These are phyloP conservation scores for Pilophorus perplexus DNA, from an alignment of 2,888 invertebrate species.

Conservation along the genomic window DNA sequence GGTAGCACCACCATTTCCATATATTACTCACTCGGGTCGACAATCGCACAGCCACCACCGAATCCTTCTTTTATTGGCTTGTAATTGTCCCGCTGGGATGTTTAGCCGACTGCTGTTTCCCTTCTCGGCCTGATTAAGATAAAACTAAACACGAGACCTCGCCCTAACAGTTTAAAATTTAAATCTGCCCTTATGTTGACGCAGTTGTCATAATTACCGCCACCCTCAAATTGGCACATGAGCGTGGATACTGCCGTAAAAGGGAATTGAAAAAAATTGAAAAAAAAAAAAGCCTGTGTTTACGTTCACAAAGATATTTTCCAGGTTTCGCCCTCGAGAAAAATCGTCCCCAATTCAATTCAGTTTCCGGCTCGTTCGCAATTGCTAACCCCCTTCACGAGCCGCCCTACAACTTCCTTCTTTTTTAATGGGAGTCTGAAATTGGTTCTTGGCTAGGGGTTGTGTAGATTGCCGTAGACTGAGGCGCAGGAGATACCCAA, in stretches of 20 bases:
- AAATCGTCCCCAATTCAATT: conserved; percentile 27
- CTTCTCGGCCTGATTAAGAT: no score
- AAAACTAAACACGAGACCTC: no score
- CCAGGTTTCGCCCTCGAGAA: background rate
- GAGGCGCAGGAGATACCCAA: no score
- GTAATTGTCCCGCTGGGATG: conserved; percentile 27
- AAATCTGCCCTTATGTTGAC: no score
- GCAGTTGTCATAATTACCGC: no score
- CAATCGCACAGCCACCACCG: conserved; percentile 1
- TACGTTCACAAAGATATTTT: conserved; percentile 13
- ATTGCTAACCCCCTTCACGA: background rate
- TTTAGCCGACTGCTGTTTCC: conserved; percentile 7
- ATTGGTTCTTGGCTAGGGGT: background rate
- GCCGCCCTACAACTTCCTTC: conserved; percentile 19
- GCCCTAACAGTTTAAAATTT: no score
- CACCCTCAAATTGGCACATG: no score
- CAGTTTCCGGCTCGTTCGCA: no score
- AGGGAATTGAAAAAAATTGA: conserved; percentile 18
- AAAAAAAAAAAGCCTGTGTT: conserved; percentile 19
- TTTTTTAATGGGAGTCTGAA: conserved; percentile 12
- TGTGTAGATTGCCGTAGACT: no score
- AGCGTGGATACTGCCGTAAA: no score
- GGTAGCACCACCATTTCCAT: conserved; percentile 22
- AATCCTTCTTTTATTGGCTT: conserved; percentile 17
- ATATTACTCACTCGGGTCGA: conserved; percentile 20